Evolutionary conservation across 92 coral and sea anemone species (phyloP).

Genomic region (Porites divaricata): DNA sequence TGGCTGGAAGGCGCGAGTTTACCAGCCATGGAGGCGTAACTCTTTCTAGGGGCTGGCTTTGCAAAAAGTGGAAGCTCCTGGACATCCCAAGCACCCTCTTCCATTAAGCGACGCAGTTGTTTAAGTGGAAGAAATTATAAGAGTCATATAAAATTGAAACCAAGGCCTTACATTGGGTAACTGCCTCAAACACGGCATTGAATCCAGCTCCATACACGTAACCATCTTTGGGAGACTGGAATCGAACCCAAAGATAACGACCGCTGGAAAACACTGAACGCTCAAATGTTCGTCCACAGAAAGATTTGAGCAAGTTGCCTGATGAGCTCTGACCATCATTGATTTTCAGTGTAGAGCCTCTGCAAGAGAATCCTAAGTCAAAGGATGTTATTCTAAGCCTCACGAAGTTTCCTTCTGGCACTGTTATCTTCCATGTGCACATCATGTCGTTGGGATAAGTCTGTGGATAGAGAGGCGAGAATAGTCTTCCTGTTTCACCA

Average conservation of each 20-base stretch:
- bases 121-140: too few relatives aligned
- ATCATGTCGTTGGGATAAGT: constrained; percentile 42
- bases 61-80: too few relatives aligned
- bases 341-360: constrained; percentile 22
- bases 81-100: too few relatives aligned
- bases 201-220: constrained; percentile 35
- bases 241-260: constrained; percentile 55
- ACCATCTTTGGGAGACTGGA: constrained; percentile 14
- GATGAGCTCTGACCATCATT: constrained; percentile 55
- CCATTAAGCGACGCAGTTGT: too few relatives aligned
- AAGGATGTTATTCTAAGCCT: constrained; percentile 30
- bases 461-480: constrained; percentile 64
- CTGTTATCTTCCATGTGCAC: constrained; percentile 64
- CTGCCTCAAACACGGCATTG: constrained; percentile 52
- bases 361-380: constrained; percentile 44
- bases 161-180: constrained; percentile 31
- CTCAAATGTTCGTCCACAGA: constrained; percentile 31
- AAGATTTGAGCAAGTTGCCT: constrained; percentile 36
- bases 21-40: too few relatives aligned
- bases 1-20: too few relatives aligned
- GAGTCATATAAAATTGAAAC: too few relatives aligned
- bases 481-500: constrained; percentile 45
- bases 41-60: too few relatives aligned
- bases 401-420: constrained; percentile 45
- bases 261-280: constrained; percentile 51